Base-by-base conservation (phyloP, 2,888 invertebrate genomes). In the Hofmannophila pseudospretella region DNA sequence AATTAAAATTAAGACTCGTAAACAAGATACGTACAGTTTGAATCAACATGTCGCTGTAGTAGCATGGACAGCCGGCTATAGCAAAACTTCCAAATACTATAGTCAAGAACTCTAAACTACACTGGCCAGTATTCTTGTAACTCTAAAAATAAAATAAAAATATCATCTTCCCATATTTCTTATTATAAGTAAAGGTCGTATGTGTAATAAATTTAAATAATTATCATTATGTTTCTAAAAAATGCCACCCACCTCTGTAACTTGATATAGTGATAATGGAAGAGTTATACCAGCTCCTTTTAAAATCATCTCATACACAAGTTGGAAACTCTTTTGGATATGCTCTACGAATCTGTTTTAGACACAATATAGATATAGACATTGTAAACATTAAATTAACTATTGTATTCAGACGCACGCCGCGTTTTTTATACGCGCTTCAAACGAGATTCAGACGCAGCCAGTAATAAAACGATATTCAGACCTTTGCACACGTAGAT, bases 91-190 rank as follows among this genome's bases (percentile, higher is more conserved):
- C 55, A 3, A 51, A 12, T 9, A 60, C 31, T 13, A 65, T 39
- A 1, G 51, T 41, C 3, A 57, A 7, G 43, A 63, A 63, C 31
- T 63, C 64, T n/a, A 60, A 30, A 10, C 46, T 51, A 3, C 51
- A 13, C 1, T 48, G 36, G 3, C 51, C 47, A 16, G 16, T 16
- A 8, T 35, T 36, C 5, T 43, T 39, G 12, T 41, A 40, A 16
- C 42, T 35, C 54, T 55, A 29, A 14, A 41, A 49, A n/a, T 5
- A 32, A n/a, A 27, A 7, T n/a, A n/a, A n/a, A 12, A 32, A 22
- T 32, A 16, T 5, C 16, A 16, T 34, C 16, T 5, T 16, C 16
- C 5, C 16, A 16, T 35, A n/a, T n/a, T n/a, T n/a, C n/a, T n/a
- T n/a, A n/a, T n/a, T n/a, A n/a, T n/a, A n/a, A n/a, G n/a, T n/a